Evolutionary conservation across 2,888 invertebrate species (phyloP).

Genomic region (Abrostola triplasia): DNA sequence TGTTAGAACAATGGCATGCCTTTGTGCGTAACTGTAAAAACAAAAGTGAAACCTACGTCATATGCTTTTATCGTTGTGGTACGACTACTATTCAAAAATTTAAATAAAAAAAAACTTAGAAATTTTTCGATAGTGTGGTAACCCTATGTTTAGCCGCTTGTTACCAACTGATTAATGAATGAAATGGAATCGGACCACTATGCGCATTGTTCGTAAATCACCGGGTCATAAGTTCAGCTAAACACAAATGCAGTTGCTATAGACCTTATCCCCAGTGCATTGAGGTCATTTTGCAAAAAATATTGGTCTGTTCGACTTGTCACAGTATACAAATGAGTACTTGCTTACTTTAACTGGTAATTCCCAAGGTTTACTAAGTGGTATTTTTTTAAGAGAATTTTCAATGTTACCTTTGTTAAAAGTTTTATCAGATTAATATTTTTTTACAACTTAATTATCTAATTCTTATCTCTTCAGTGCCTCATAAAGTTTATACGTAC

Average conservation of each 20-base stretch:
- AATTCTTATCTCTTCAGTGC: no score
- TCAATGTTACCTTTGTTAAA: no score
- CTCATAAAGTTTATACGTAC: no score
- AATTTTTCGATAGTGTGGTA: slow-evolving; percentile 2
- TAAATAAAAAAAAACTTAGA: slow-evolving; percentile 2
- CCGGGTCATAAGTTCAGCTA: slow-evolving; percentile 38
- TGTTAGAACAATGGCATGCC: slow-evolving; percentile 24
- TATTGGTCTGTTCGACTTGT: background rate
- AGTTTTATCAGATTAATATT: no score
- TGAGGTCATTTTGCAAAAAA: slow-evolving; percentile 18
- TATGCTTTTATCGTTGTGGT: slow-evolving; percentile 16
- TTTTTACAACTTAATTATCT: no score
- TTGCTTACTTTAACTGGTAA: background rate
- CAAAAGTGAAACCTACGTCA: slow-evolving; percentile 52
- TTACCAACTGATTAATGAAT: slow-evolving; percentile 55
- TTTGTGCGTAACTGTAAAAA: slow-evolving; percentile 45
- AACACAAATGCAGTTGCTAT: slow-evolving; percentile 5
- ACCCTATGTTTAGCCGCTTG: slow-evolving; percentile 17
- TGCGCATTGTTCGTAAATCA: slow-evolving; percentile 48
- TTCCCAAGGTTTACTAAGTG: background rate
- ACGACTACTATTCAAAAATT: slow-evolving; percentile 11
- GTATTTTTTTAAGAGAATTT: no score
- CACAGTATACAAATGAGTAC: background rate
- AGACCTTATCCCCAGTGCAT: background rate
- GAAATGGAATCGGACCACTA: slow-evolving; percentile 50